Evolutionary conservation across 2,113 vertebrate species (phyloP), one percentile per base, ranked within the genome.

Genomic region (Aleadryas rufinucha): DNA sequence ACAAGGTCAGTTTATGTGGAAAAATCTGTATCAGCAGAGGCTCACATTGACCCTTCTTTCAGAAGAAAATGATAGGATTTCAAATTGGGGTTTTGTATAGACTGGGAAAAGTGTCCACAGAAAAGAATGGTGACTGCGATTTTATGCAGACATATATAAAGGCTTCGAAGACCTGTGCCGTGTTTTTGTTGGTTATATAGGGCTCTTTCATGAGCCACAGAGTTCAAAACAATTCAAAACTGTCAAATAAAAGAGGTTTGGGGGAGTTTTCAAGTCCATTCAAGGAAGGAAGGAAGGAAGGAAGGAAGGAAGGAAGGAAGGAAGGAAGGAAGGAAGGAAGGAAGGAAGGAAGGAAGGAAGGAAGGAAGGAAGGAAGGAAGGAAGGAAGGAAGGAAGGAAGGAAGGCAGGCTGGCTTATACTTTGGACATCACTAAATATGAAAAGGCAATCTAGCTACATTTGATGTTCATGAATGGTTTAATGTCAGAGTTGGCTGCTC

Each of bases 1-100:
- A 89, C 72, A 91, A 87, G 75, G 90, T 95, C 94, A 90, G 60
- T 68, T 63, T 65, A 42, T 18, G 24, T 44, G 37, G 69, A 79
- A 91, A 93, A 96, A 69, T 64, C 65, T 6, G 0, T 75, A 74
- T 42, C 33, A 53, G 56, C 26, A 75, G 35, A 87, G 54, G 47
- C 41, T 61, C 28, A 49, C 1, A 1, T 8, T 69, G 50, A 83
- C 57, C 41, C 26, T 77, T 53, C 35, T 84, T 92, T 89, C 31
- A 23, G 61, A 33, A 44, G 24, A 52, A 91, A 95, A 84, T 23
- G 3, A 70, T 9, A 61, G 35, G 41, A 78, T 84, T 92, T 81
- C 50, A 70, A 52, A 56, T 13, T 39, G 61, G 28, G 20, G 35
- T 90, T 59, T 89, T 68, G 20, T 76, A 69, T 27, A 54, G 42